Percentiles rank a stretch among this genome's conserved stretches.
These are phyloP conservation scores for Epizoanthus ramosus DNA, from an alignment of 92 coral and sea anemone genomes.

Conservation along the genomic window DNA sequence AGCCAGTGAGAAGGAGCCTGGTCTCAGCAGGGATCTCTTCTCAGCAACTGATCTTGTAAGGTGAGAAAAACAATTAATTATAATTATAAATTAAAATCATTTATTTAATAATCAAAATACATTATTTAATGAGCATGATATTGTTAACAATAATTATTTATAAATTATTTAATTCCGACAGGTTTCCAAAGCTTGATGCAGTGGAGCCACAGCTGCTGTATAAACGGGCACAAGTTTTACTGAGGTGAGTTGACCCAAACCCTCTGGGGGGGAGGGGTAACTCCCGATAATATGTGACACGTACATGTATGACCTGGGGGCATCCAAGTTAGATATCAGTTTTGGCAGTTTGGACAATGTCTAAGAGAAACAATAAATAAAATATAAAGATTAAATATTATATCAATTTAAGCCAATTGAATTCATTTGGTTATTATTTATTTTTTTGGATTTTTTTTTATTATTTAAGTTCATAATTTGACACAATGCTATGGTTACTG, in stretches of 20 bases:
- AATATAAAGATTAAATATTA: neutral
- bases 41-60: slow-evolving; percentile 78
- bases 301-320: too few relatives aligned
- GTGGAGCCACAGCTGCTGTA: slow-evolving; percentile 79
- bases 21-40: slow-evolving; percentile 86
- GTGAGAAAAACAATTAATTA: slow-evolving; percentile 30
- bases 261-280: neutral
- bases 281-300: too few relatives aligned
- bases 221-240: slow-evolving; percentile 81
- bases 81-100: neutral
- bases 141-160: neutral
- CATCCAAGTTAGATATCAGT: too few relatives aligned
- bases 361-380: too few relatives aligned
- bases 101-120: neutral
- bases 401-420: neutral
- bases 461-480: too few relatives aligned
- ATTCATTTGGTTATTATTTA: too few relatives aligned
- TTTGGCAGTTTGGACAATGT: too few relatives aligned
- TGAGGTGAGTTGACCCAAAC: slow-evolving; percentile 55
- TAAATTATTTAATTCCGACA: slow-evolving; percentile 19
- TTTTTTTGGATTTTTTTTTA: too few relatives aligned
- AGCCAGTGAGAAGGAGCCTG: slow-evolving; percentile 94
- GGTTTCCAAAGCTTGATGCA: slow-evolving; percentile 95
- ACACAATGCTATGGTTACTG: too few relatives aligned
- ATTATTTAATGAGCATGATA: neutral